Evolutionary conservation across 2,113 vertebrate species (phyloP), one percentile per base, ranked within the genome.

Genomic region (Aegithalos caudatus): DNA sequence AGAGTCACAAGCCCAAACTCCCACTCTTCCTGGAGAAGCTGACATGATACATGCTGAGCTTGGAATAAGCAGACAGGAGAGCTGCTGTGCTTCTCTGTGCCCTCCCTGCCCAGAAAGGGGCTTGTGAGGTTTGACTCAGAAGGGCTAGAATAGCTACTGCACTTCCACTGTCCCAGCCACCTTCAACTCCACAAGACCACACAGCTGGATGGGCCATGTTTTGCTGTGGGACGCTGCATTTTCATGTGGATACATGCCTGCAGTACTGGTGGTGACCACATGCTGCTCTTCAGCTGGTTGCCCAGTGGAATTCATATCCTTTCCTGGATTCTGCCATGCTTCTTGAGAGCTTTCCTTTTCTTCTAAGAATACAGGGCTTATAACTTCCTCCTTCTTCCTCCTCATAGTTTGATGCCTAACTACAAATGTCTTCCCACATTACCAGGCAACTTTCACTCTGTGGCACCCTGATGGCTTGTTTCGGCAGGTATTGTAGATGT

Each of bases 291-390:
- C 77, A 65, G 37, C 12, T 3, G 5, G 14, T 40, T 93, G 37
- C 16, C 40, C 45, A 3, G 1, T 69, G 37, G 14, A 79, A 83
- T 8, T 45, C 42, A 71, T 20, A 38, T 27, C 19, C 10, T 65
- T 83, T 60, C 40, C 37, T 48, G 27, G 29, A 67, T 73, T 57
- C 51, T 70, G n/a, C 37, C 22, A 6, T n/a, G 44, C 4, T 73
- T 11, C 60, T 66, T 53, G 8, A 70, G 44, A 67, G 60, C 22
- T 21, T 31, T 40, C 11, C 54, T 71, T 47, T 74, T 80, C 42
- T 57, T 70, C 21, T 20, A 14, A n/a, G 29, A 37, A 7, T 35
- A n/a, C 0, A 0, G n/a, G 11, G 6, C 28, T 76, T 79, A 14
- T 4, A 88, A 31, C 7, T 25, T 48, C 17, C 7, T 35, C 91